These are phyloP conservation scores for Nasonia longicornis DNA, from an alignment of 1,140 invertebrate genomes.

Conservation along the genomic window DNA sequence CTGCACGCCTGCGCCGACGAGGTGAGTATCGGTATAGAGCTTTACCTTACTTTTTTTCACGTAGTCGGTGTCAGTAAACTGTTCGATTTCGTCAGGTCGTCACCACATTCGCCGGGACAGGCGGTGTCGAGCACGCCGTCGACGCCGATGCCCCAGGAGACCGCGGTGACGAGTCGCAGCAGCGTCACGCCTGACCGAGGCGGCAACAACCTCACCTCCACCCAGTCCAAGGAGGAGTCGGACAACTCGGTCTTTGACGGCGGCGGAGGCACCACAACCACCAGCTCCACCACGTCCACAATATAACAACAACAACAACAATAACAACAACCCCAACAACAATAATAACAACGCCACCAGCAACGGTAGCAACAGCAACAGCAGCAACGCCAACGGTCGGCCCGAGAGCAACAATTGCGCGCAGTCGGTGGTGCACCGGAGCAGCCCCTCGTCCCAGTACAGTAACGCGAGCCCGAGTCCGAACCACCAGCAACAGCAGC, in stretches of 20 bases:
- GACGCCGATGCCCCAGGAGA: conserved; percentile 56
- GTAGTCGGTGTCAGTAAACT: background rate
- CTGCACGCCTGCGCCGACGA: conserved; percentile 58
- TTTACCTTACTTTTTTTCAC: background rate
- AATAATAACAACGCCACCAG: conserved; percentile 52
- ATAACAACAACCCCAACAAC: conserved; percentile 53
- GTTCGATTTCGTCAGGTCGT: conserved; percentile 57
- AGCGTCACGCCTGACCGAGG: conserved; percentile 62
- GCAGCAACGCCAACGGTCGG: conserved; percentile 41
- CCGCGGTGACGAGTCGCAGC: conserved; percentile 55
- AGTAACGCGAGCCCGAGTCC: conserved; percentile 61
- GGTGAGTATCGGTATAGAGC: conserved; percentile 13
- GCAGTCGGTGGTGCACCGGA: conserved; percentile 51
- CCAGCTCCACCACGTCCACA: conserved; percentile 50
- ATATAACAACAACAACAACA: conserved; percentile 52
- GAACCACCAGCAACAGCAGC: conserved; percentile 55
- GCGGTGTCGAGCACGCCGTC: conserved; percentile 63
- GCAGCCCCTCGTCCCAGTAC: conserved; percentile 66
- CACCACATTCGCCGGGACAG: conserved; percentile 62
- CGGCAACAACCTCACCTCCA: conserved; percentile 59
- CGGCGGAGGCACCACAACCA: conserved; percentile 56
- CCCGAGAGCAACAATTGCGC: conserved; percentile 46
- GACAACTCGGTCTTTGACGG: conserved; percentile 71
- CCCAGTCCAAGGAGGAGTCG: conserved; percentile 67
- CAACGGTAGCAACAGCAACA: conserved; percentile 54